phyloP scores from a whole-genome alignment of 2,113 vertebrate genomes.

The Edolisoma coerulescens region DNA sequence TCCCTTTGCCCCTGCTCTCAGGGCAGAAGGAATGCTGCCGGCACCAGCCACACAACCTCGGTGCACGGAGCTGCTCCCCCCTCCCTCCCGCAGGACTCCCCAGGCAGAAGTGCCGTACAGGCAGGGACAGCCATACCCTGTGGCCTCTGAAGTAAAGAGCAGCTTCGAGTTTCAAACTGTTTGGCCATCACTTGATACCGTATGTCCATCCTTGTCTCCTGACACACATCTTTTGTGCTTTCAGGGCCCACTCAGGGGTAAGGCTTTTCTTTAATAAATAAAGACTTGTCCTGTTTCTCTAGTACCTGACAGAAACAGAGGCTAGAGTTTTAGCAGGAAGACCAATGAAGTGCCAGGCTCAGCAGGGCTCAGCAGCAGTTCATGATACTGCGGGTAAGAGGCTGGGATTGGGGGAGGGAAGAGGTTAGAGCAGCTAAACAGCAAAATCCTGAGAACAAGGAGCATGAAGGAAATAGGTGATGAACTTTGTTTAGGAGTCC shows the following conservation, averaged over 20 bases:
- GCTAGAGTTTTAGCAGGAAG: neutral
- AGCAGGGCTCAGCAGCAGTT: neutral
- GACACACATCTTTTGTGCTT: neutral
- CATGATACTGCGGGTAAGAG: neutral
- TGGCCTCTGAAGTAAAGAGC: neutral
- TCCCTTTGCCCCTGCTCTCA: neutral
- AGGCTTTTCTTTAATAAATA: neutral
- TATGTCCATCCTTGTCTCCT: neutral
- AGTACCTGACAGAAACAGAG: neutral
- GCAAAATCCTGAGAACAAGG: neutral
- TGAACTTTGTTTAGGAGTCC: neutral
- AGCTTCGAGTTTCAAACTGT: neutral
- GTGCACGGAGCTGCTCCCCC: neutral
- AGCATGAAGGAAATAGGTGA: neutral
- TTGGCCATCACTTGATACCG: neutral
- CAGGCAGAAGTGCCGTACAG: neutral
- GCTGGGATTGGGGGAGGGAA: fast-evolving
- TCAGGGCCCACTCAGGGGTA: neutral
- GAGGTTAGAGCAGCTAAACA: neutral
- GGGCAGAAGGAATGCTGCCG: neutral
- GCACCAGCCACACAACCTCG: neutral
- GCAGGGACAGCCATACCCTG: neutral
- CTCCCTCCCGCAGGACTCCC: neutral
- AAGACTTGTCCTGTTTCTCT: neutral
- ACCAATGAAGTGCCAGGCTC: neutral